Evolutionary conservation across 2,113 vertebrate species (phyloP).

Genomic region (Syngnathus typhle): DNA sequence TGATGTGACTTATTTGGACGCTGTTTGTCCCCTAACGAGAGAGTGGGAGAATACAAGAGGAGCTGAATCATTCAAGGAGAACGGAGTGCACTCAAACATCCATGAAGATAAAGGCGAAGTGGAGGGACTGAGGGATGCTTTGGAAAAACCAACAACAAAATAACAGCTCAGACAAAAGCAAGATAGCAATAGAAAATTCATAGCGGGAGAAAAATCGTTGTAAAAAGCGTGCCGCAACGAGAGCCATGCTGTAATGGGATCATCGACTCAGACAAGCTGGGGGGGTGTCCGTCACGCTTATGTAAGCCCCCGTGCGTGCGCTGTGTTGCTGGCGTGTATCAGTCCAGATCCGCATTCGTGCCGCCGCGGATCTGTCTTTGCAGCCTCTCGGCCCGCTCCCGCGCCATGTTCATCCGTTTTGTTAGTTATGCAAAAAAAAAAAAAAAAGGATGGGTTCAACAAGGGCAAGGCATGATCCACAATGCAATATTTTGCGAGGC

Average conservation of each 20-base stretch:
- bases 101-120: conserved; percentile 20
- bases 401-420: too few relatives aligned
- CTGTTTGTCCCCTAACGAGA: conserved; percentile 66
- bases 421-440: too few relatives aligned
- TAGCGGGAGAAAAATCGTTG: conserved; percentile 22
- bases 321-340: conserved; percentile 30
- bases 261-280: conserved; percentile 33
- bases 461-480: too few relatives aligned
- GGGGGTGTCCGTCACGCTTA: conserved; percentile 39
- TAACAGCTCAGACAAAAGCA: conserved; percentile 2
- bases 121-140: conserved; percentile 25
- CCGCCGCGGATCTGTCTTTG: conserved; percentile 64
- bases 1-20: conserved; percentile 70
- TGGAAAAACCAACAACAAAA: not conserved
- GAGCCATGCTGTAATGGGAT: conserved; percentile 11
- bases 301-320: conserved; percentile 18
- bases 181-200: conserved; percentile 41
- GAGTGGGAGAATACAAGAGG: conserved; percentile 57
- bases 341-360: conserved; percentile 49
- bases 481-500: too few relatives aligned
- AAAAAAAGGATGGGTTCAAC: too few relatives aligned
- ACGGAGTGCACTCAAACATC: conserved; percentile 61
- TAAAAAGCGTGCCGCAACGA: not conserved
- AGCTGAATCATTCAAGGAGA: conserved; percentile 70
- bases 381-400: conserved; percentile 29